These are phyloP conservation scores for Zaprionus camerounensis DNA, from an alignment of 1,140 invertebrate genomes.

Conservation along the genomic window DNA sequence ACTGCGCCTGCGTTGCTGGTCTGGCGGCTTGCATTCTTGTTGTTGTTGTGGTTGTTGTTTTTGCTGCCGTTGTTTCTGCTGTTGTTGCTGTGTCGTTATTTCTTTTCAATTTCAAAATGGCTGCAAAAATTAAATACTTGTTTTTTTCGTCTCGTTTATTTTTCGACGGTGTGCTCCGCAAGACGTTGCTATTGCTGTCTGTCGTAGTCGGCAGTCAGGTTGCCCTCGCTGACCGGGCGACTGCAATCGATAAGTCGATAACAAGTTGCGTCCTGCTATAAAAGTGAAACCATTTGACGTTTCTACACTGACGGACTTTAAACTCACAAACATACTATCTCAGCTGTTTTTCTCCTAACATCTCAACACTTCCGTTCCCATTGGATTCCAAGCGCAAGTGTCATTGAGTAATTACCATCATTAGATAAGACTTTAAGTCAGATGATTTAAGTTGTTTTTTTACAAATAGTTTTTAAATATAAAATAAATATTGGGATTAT, in stretches of 20 bases:
- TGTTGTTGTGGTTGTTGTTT: constrained; percentile 38
- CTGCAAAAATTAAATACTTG: constrained; percentile 56
- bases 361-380: neutral
- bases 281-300: constrained; percentile 28
- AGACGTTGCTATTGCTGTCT: constrained; percentile 7
- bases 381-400: constrained; percentile 2
- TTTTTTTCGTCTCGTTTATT: constrained; percentile 47
- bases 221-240: constrained; percentile 16
- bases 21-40: constrained; percentile 40
- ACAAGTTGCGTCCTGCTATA: constrained; percentile 16
- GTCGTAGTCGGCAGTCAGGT: constrained; percentile 14
- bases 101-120: constrained; percentile 56
- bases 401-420: neutral
- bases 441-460: neutral
- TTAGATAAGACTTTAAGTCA: neutral
- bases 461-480: too few species aligned
- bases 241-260: constrained; percentile 37
- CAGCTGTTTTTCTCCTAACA: neutral
- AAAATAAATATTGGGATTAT: too few species aligned
- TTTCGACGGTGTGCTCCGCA: constrained; percentile 13
- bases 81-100: constrained; percentile 43
- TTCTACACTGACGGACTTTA: neutral
- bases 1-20: constrained; percentile 39
- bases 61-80: constrained; percentile 11
- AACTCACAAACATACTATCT: neutral